phyloP scores from a whole-genome alignment of 2,113 vertebrate genomes.

The Crotalus horridus region DNA sequence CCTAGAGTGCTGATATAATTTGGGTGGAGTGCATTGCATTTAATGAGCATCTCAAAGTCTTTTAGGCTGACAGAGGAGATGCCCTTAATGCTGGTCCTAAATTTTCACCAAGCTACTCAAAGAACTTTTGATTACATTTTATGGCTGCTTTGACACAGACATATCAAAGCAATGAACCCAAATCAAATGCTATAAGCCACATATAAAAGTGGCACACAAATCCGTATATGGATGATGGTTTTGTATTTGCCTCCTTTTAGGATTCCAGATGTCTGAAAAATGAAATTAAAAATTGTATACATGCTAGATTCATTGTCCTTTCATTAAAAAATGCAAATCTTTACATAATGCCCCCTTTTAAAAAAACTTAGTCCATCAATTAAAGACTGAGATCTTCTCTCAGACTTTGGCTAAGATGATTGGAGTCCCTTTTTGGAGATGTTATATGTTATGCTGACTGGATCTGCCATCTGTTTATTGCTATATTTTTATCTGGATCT shows the following conservation, averaged over 20 bases:
- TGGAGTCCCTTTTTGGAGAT: neutral
- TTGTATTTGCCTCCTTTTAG: conserved; percentile 5
- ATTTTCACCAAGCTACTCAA: conserved; percentile 25
- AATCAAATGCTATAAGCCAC: neutral
- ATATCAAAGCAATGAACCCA: conserved; percentile 6
- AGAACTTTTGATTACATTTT: conserved; percentile 23
- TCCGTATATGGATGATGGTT: neutral
- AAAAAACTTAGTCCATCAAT: neutral
- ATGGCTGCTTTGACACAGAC: conserved; percentile 16
- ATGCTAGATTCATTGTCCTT: conserved; percentile 23
- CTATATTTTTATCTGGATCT: neutral
- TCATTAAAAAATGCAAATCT: neutral
- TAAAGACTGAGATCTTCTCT: neutral
- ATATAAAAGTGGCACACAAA: conserved; percentile 21
- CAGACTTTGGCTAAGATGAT: neutral
- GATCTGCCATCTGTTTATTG: neutral
- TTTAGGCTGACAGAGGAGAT: conserved; percentile 20
- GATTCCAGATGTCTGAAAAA: conserved; percentile 32
- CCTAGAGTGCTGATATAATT: conserved; percentile 21
- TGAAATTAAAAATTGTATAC: conserved; percentile 18
- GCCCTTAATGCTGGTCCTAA: conserved; percentile 14
- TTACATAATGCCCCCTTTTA: neutral
- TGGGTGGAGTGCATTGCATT: conserved; percentile 17
- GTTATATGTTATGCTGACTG: neutral
- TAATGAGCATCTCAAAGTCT: conserved; percentile 35